A percentile compares a stretch with the other conserved stretches of the same genome.
Conservation (phyloP, 2,113 vertebrate genomes). For the Phaetusa simplex region DNA sequence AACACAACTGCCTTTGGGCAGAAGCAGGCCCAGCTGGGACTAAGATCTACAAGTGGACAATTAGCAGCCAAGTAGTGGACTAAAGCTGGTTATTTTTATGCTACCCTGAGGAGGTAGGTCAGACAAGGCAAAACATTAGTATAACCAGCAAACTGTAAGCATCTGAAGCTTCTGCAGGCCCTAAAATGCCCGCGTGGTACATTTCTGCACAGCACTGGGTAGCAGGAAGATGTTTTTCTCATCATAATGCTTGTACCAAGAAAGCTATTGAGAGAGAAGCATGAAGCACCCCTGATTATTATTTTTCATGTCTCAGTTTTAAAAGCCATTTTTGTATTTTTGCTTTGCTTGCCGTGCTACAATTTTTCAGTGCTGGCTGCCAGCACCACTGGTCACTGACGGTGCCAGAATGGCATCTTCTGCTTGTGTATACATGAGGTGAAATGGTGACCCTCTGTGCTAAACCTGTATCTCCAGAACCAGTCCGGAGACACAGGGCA, state of each 20-base stretch:
- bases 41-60: constrained; percentile 57
- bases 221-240: background rate
- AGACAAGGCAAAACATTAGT: constrained; percentile 39
- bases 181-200: background rate
- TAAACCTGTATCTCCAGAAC: background rate
- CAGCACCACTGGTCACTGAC: background rate
- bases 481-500: background rate
- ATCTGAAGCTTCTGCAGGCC: constrained; percentile 20
- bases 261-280: background rate
- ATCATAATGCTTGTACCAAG: background rate
- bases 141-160: constrained; percentile 21
- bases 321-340: background rate
- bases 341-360: background rate
- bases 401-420: background rate
- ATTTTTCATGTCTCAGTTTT: background rate
- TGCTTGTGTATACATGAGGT: fast-evolving
- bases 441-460: background rate
- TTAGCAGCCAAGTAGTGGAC: constrained; percentile 63
- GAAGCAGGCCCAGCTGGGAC: constrained; percentile 61
- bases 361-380: background rate
- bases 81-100: constrained; percentile 64
- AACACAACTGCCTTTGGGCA: constrained; percentile 55
- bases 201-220: background rate
- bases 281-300: background rate
- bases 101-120: constrained; percentile 57